A percentile compares a stretch with the other conserved stretches of the same genome.
phyloP scores from a whole-genome alignment of 2,888 invertebrate genomes.

The Hyalella azteca region DNA sequence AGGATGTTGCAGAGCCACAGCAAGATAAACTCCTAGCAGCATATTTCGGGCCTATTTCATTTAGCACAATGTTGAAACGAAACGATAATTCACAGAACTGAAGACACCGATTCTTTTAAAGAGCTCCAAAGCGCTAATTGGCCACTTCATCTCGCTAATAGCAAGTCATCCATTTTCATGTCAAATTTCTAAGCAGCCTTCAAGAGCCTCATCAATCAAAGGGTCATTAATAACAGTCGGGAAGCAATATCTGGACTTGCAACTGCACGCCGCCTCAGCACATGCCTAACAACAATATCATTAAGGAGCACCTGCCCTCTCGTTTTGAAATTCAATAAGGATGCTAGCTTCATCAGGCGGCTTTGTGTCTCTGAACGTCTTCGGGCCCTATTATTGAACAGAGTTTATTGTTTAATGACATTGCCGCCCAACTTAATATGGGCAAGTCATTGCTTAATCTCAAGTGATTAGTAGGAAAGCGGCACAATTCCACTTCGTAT shows the following conservation, averaged over 20 bases:
- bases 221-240: conserved; percentile 31
- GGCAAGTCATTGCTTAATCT: background rate
- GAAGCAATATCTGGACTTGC: conserved; percentile 35
- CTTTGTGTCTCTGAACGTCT: conserved; percentile 5
- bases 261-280: conserved; percentile 10
- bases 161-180: conserved; percentile 33
- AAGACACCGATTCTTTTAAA: conserved; percentile 4
- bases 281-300: conserved; percentile 28
- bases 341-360: conserved; percentile 28
- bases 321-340: conserved; percentile 34
- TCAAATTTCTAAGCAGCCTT: conserved; percentile 29
- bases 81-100: background rate
- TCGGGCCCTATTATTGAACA: conserved; percentile 9
- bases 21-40: too few relatives aligned
- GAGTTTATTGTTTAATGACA: background rate
- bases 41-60: too few relatives aligned
- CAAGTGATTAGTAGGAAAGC: background rate
- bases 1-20: too few relatives aligned
- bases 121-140: conserved; percentile 15
- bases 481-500: background rate
- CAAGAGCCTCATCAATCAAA: conserved; percentile 32
- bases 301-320: background rate
- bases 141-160: conserved; percentile 31
- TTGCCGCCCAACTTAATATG: background rate
- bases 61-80: too few relatives aligned